Percentiles rank a stretch among this genome's conserved stretches.
These are phyloP conservation scores for Anagrus nilaparvatae DNA, from an alignment of 1,140 invertebrate species.

Conservation along the genomic window DNA sequence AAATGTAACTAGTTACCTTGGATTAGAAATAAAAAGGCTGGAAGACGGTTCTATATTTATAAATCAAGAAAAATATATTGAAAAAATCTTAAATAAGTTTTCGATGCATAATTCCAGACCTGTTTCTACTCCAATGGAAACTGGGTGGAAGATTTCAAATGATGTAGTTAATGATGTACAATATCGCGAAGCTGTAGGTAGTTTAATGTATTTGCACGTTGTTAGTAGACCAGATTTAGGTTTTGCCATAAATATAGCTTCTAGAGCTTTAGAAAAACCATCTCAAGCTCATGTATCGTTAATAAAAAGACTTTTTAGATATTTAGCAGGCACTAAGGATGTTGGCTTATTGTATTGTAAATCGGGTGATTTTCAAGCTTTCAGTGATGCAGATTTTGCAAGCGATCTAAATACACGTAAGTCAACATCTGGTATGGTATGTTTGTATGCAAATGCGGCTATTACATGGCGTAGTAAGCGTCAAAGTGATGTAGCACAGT, in stretches of 20 bases:
- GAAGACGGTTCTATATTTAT: slow-evolving; percentile 12
- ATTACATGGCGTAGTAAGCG: slow-evolving; percentile 9
- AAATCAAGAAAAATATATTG: slow-evolving; percentile 13
- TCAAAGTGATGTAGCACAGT: not conserved
- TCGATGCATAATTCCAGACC: slow-evolving; percentile 14
- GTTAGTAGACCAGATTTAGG: not conserved
- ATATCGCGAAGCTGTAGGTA: not conserved
- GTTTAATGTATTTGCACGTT: not conserved
- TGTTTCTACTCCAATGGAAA: slow-evolving; percentile 14
- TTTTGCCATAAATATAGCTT: not conserved
- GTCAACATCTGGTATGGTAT: slow-evolving; percentile 22
- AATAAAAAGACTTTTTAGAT: not conserved
- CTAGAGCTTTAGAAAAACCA: not conserved
- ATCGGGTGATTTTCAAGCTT: slow-evolving; percentile 19
- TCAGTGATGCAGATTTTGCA: slow-evolving; percentile 19
- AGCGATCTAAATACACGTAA: slow-evolving; percentile 19
- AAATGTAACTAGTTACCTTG: slow-evolving; percentile 11
- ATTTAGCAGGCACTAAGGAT: not conserved
- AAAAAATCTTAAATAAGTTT: slow-evolving; percentile 16
- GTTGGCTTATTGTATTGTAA: not conserved
- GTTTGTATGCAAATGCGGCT: slow-evolving; percentile 17
- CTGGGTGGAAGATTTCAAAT: not conserved
- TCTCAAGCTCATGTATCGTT: not conserved
- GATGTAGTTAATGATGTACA: not conserved
- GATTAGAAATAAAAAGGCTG: slow-evolving; percentile 13